Evolutionary conservation across 2,797 vertebrate genomes (phyloP), one percentile per base, ranked within the genome.

Genomic region (Anomalospiza imberbis): DNA sequence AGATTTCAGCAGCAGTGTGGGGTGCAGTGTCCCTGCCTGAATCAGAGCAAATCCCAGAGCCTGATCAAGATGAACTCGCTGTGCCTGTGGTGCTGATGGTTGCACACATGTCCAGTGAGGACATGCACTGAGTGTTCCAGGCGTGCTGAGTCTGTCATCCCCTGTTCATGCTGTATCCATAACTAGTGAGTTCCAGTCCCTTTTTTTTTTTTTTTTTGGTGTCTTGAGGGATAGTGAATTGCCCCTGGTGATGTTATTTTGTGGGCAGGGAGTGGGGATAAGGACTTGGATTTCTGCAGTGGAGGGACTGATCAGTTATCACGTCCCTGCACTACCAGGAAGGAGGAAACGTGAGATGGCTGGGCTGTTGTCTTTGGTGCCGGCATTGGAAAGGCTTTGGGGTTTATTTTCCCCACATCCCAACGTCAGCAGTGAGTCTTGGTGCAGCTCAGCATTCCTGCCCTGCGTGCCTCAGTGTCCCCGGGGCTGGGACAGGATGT

Each of bases 401-500:
- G 38, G 40, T 83, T 91, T 68, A 15, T 74, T 83, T 91, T 78
- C 40, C 61, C 38, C 17, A 0, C 6, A 5, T 83, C 34, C 40
- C 13, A 9, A 0, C 2, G 10, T 76, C 67, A 86, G 82, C 62
- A 18, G 47, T 0, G 66, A 40, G 85, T 18, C 4, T 6, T 15
- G 66, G 34, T 18, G 73, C 0, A 0, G 73, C n/a, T 53, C 73
- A 16, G 70, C 2, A 7, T 63, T 47, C 47, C 67, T 70, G 79
- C 36, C 66, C 79, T 0, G 21, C 24, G 4, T 88, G 53, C 77
- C 82, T 44, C 24, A 1, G 80, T 14, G 47, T 90, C 95, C 84
- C 51, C 13, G 3, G 86, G 79, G 53, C 74, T 26, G 7, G 55
- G 82, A 82, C 96, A 95, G 97, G 97, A 98, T 95, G 96, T 32